Conservation (phyloP, 2,113 vertebrate species). For the Ictalurus furcatus region DNA sequence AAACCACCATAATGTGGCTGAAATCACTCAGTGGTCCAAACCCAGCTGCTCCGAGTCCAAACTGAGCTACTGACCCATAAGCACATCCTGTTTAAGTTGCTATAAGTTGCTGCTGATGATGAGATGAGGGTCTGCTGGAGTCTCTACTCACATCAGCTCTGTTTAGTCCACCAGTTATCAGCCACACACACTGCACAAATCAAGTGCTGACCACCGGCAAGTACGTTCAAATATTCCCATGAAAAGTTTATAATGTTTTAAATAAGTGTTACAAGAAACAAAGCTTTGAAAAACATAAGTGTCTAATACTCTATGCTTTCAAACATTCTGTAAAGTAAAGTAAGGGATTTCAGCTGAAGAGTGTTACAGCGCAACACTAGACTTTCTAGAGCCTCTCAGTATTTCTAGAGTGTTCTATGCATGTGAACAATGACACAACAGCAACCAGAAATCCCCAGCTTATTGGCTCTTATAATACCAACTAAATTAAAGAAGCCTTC, state of each 20-base stretch:
- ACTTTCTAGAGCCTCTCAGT: not conserved
- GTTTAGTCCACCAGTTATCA: not conserved
- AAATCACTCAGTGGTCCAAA: conserved; percentile 21
- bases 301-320: not conserved
- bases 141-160: not conserved
- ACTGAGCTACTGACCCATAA: conserved; percentile 27
- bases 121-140: not conserved
- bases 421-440: conserved; percentile 14
- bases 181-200: not conserved
- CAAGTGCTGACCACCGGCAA: not conserved
- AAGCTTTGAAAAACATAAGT: not conserved
- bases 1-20: conserved; percentile 15
- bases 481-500: not conserved
- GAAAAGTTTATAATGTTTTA: not conserved
- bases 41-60: conserved; percentile 12
- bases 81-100: not conserved
- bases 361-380: not conserved
- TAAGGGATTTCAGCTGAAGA: not conserved
- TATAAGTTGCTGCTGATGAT: not conserved
- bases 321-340: too few species aligned
- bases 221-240: too few species aligned
- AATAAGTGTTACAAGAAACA: not conserved
- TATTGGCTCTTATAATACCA: not conserved
- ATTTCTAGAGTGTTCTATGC: conserved; percentile 29
- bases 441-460: not conserved